A percentile compares a stretch with the other conserved stretches of the same genome.
phyloP scores from a whole-genome alignment of 2,797 vertebrate genomes.

The Leptodactylus fallax region DNA sequence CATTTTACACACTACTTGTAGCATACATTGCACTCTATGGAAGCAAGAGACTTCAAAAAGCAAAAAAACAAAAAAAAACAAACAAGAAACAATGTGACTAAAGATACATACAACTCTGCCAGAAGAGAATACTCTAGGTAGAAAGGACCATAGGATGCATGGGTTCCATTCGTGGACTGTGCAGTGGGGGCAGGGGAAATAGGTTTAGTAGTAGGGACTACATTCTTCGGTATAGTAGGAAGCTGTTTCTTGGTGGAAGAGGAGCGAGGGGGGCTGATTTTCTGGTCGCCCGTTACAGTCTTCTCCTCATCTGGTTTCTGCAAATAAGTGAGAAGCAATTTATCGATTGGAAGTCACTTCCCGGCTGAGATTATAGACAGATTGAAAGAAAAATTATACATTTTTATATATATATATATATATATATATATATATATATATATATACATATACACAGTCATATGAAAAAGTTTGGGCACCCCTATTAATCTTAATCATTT shows the following conservation, averaged over 20 bases:
- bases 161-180: slow-evolving; percentile 92
- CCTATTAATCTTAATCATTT: too few relatives aligned
- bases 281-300: slow-evolving; percentile 81
- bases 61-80: too few relatives aligned
- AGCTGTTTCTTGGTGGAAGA: slow-evolving; percentile 87
- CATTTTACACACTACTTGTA: not conserved
- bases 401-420: too few relatives aligned
- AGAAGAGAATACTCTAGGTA: slow-evolving; percentile 98
- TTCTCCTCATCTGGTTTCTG: slow-evolving; percentile 94
- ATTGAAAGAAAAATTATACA: too few relatives aligned
- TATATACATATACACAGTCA: too few relatives aligned
- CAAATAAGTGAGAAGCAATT: not conserved
- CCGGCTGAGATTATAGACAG: too few relatives aligned
- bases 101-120: slow-evolving; percentile 92
- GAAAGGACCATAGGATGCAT: slow-evolving; percentile 96
- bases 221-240: slow-evolving; percentile 90
- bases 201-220: slow-evolving; percentile 89
- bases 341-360: too few relatives aligned
- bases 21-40: not conserved
- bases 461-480: too few relatives aligned
- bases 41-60: not conserved
- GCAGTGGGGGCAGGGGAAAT: slow-evolving; percentile 78
- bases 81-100: not conserved
- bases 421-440: too few relatives aligned
- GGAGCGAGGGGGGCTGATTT: slow-evolving; percentile 85